Evolutionary conservation across 2,797 vertebrate genomes (phyloP).

Genomic region (Acipenser ruthenus): DNA sequence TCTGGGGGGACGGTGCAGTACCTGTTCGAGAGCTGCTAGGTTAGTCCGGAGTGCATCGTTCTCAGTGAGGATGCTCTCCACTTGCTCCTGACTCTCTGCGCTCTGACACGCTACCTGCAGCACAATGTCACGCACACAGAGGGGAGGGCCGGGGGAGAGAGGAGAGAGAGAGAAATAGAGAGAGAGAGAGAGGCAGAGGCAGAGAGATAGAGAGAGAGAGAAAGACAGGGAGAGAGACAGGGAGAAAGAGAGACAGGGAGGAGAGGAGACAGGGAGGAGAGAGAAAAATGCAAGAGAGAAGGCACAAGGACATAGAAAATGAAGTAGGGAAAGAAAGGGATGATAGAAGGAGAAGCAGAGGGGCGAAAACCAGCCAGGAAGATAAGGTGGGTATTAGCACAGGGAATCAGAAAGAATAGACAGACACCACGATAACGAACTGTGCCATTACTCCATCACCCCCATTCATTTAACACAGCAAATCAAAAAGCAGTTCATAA

Average conservation of each 20-base stretch:
- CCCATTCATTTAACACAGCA: too few species aligned
- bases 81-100: constrained; percentile 79
- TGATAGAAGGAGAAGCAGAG: neutral
- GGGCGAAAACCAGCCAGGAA: constrained; percentile 12
- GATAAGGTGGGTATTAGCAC: too few species aligned
- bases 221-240: constrained; percentile 14
- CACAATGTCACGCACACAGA: constrained; percentile 15
- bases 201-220: constrained; percentile 14
- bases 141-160: neutral
- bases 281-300: neutral
- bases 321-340: neutral
- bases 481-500: too few species aligned
- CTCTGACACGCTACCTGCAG: constrained; percentile 77
- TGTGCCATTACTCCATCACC: too few species aligned
- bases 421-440: too few species aligned
- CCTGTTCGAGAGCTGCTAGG: constrained; percentile 86
- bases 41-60: constrained; percentile 79
- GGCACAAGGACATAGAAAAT: neutral
- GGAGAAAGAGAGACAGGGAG: constrained; percentile 22
- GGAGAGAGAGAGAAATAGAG: neutral
- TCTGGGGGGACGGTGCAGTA: constrained; percentile 34
- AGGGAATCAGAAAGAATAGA: too few species aligned
- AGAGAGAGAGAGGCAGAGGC: constrained; percentile 15
- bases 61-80: constrained; percentile 79
- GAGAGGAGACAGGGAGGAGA: neutral